Percentiles rank a stretch among this genome's conserved stretches.
phyloP scores from a whole-genome alignment of 37 sponge, comb jelly and placozoan species.

The Chondrilla cf. caribensis region DNA sequence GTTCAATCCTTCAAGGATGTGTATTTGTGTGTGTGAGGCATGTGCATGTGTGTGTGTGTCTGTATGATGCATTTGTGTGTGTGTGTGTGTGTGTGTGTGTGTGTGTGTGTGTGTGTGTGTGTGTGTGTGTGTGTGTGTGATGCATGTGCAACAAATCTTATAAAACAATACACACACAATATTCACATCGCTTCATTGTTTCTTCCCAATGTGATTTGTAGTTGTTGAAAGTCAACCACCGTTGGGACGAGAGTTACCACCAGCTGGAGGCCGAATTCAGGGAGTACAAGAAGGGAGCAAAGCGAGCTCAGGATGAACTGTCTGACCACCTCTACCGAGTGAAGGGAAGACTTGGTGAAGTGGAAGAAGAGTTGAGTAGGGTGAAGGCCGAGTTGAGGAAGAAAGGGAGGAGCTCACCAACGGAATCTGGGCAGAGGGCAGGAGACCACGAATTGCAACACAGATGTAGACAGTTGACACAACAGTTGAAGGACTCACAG shows the following conservation, averaged over 20 bases:
- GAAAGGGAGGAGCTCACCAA: background rate
- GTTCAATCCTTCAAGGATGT: no score
- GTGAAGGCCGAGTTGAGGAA: background rate
- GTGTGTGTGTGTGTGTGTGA: no score
- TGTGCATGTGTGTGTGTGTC: background rate
- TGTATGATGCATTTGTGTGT: background rate
- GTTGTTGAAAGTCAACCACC: slow-evolving; percentile 10
- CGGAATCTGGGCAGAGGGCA: background rate
- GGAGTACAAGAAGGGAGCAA: background rate
- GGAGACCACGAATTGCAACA: background rate
- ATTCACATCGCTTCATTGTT: background rate
- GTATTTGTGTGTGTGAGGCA: no score
- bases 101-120: slow-evolving; percentile 16
- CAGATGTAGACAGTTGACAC: background rate
- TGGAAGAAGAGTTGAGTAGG: background rate
- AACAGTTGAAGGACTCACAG: background rate
- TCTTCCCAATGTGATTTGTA: background rate
- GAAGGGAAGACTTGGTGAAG: background rate
- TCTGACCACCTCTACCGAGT: background rate
- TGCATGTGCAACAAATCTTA: no score
- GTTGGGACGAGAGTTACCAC: background rate
- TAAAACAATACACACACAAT: no score
- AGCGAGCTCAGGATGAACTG: background rate
- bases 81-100: slow-evolving; percentile 20
- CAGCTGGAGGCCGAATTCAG: background rate